Evolutionary conservation across 2,888 invertebrate genomes (phyloP).

Genomic region (Limenitis camilla): DNA sequence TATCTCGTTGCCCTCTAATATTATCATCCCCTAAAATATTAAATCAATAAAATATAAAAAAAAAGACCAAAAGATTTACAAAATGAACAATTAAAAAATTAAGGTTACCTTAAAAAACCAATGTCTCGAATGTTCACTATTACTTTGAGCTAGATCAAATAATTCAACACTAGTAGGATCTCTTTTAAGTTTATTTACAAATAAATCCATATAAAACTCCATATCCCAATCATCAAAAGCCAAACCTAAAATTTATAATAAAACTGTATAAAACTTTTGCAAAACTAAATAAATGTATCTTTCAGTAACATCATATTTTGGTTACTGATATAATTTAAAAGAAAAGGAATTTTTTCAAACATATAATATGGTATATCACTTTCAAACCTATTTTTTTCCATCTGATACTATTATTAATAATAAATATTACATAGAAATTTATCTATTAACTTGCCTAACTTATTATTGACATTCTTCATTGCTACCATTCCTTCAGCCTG

Average conservation of each 20-base stretch:
- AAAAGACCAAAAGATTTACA: not conserved
- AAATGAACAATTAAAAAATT: not conserved
- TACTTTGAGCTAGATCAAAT: constrained; percentile 98
- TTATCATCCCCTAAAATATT: constrained; percentile 80
- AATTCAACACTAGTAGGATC: constrained; percentile 98
- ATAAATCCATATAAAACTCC: constrained; percentile 91
- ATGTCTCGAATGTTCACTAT: constrained; percentile 98
- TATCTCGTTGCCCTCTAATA: constrained; percentile 85
- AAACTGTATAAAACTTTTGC: not conserved
- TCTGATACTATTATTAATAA: not conserved
- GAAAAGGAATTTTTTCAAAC: too few species aligned
- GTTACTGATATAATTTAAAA: too few species aligned
- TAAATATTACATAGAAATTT: not conserved
- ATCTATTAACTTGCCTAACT: constrained; percentile 73
- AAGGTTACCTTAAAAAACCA: constrained; percentile 92
- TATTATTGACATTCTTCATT: constrained; percentile 84
- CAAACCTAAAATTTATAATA: constrained; percentile 70
- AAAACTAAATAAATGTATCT: not conserved
- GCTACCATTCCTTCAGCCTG: constrained; percentile 83
- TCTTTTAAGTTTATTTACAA: constrained; percentile 85
- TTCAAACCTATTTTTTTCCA: constrained; percentile 79
- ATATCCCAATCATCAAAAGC: constrained; percentile 96
- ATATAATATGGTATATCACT: not conserved
- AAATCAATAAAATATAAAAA: not conserved
- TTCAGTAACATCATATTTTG: too few species aligned